A percentile compares a stretch with the other conserved stretches of the same genome.
phyloP scores from a whole-genome alignment of 2,888 invertebrate species.

The Eupithecia inturbata region DNA sequence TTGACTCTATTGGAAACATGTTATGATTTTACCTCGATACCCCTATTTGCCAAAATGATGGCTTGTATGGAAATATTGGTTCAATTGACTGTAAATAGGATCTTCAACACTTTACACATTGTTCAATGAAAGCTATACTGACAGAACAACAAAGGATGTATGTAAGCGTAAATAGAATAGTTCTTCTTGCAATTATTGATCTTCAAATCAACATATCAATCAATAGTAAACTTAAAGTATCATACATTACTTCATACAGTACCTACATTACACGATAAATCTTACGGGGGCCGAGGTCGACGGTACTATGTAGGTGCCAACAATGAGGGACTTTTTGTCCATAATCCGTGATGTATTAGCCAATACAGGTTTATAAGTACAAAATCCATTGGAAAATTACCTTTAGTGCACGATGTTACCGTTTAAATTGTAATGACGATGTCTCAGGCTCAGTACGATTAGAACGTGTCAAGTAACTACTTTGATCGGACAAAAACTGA shows the following conservation, averaged over 20 bases:
- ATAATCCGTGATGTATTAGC: slow-evolving; percentile 40
- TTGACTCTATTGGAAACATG: not conserved
- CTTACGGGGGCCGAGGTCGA: slow-evolving; percentile 48
- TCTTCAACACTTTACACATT: no score
- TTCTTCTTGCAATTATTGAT: not conserved
- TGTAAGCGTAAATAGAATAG: not conserved
- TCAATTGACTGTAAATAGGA: not conserved
- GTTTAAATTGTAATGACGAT: slow-evolving; percentile 35
- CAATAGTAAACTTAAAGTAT: not conserved
- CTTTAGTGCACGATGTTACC: slow-evolving; percentile 24
- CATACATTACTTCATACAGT: not conserved
- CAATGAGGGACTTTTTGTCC: slow-evolving; percentile 56
- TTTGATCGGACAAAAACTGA: slow-evolving; percentile 31
- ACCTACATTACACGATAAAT: slow-evolving; percentile 31
- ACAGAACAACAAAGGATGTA: not conserved
- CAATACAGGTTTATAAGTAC: slow-evolving; percentile 37
- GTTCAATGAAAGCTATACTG: not conserved
- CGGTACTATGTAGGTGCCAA: slow-evolving; percentile 50
- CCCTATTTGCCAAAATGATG: not conserved
- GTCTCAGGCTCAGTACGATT: slow-evolving; percentile 21
- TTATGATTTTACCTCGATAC: not conserved
- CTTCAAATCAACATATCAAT: slow-evolving; percentile 2
- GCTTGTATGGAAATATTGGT: not conserved
- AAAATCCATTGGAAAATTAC: slow-evolving; percentile 18
- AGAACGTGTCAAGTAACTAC: slow-evolving; percentile 35